A percentile compares a stretch with the other conserved stretches of the same genome.
phyloP scores from a whole-genome alignment of 1,140 invertebrate species.

The Hesperophylax magnus region DNA sequence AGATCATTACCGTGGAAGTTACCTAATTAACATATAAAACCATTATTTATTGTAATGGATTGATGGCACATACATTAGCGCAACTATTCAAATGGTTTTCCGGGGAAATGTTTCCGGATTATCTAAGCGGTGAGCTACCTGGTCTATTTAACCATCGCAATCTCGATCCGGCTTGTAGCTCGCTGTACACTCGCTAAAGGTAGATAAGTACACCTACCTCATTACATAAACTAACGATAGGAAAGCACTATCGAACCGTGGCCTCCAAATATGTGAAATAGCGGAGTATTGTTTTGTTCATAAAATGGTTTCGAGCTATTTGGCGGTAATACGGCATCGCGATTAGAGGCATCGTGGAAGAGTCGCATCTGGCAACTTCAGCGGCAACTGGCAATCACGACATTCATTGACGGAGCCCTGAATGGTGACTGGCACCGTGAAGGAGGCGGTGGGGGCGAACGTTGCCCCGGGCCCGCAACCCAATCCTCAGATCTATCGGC shows the following conservation, averaged over 20 bases:
- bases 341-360: background rate
- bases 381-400: background rate
- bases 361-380: too few species aligned
- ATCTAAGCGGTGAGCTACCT: too few species aligned
- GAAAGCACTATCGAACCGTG: background rate
- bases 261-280: slow-evolving; percentile 15
- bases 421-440: background rate
- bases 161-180: too few species aligned
- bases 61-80: background rate
- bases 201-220: background rate
- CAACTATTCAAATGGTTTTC: background rate
- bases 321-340: background rate
- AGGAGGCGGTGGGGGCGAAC: background rate
- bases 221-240: slow-evolving; percentile 3
- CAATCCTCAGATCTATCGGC: background rate
- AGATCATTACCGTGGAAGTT: too few species aligned
- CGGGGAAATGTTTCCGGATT: slow-evolving; percentile 1
- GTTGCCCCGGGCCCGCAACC: slow-evolving; percentile 1
- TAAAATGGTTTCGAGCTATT: background rate
- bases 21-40: too few species aligned
- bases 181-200: too few species aligned
- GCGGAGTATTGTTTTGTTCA: background rate
- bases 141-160: too few species aligned
- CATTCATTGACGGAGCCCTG: slow-evolving; percentile 10
- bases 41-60: too few species aligned